A percentile compares a stretch with the other conserved stretches of the same genome.
Conservation (phyloP, 2,888 invertebrate genomes). For the Schrankia costaestrigalis region DNA sequence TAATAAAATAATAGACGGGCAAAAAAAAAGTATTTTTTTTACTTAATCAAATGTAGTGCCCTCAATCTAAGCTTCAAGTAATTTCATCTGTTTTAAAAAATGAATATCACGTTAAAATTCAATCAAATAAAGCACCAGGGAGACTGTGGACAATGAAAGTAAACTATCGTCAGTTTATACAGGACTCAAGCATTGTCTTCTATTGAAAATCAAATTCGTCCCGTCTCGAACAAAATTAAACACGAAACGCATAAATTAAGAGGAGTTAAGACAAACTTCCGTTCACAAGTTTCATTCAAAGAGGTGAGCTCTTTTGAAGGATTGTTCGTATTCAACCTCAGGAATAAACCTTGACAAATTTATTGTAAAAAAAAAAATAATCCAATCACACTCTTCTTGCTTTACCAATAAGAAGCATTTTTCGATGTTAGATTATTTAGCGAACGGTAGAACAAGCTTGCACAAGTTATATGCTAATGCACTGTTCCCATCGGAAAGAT, state of each 20-base stretch:
- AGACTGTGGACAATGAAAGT: constrained; percentile 27
- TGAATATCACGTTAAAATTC: background rate
- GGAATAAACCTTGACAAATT: constrained; percentile 31
- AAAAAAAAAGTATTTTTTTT: no score
- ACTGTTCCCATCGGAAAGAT: constrained; percentile 70
- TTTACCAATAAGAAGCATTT: background rate
- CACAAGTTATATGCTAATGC: constrained; percentile 63
- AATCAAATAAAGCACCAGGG: constrained; percentile 31
- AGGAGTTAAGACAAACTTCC: constrained; percentile 61
- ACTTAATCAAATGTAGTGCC: no score
- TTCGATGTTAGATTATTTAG: no score
- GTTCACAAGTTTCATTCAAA: constrained; percentile 57
- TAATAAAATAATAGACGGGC: no score
- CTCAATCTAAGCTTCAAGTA: no score
- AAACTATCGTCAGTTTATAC: constrained; percentile 46
- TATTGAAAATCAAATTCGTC: constrained; percentile 66
- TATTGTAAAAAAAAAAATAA: constrained; percentile 16
- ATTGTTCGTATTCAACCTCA: constrained; percentile 53
- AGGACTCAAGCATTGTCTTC: constrained; percentile 57
- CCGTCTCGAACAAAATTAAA: constrained; percentile 61
- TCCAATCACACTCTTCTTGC: background rate
- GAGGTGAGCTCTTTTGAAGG: constrained; percentile 59
- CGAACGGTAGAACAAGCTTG: constrained; percentile 35
- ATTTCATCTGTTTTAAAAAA: background rate
- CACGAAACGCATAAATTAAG: constrained; percentile 71